Base-by-base conservation (phyloP, 2,113 vertebrate genomes). In the Lanius collurio region DNA sequence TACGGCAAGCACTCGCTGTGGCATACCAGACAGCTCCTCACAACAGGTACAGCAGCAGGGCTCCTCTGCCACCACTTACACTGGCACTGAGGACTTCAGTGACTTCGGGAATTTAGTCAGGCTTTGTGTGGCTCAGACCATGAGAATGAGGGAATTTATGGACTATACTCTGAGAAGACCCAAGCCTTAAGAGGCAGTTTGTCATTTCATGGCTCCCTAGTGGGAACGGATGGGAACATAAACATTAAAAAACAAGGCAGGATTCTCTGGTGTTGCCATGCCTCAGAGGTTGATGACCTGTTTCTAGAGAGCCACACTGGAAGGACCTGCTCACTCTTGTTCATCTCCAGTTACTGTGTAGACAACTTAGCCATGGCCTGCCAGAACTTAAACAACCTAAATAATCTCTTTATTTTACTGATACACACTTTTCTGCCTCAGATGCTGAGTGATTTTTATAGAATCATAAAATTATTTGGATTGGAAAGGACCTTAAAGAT, bases 1-100 rank as follows among this genome's bases (percentile, higher is more conserved):
- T 99, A 49, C 98, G 99, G 94, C 99, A 99, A 74, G 98, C 99
- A 2, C 97, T 99, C 59, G 99, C 99, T 4, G 98, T 98, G 63
- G 99, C 99, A 3, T 98, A 98, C 73, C 98, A 98, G 95, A 98
- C 98, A 81, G 98, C 99, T 74, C 98, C 99, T 95, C 99, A 98
- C 90, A 99, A 98, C 98, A 99, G 99, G 99, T 99, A 98, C 81
- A 6, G n/a, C 78, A 33, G 11, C 21, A 10, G 37, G 11, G 24
- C 64, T 78, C 35, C 53, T 59, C 55, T 76, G 47, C 30, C 15
- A 4, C 56, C 19, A 2, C 15, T 18, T n/a, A 13, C 1, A 9
- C 41, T 9, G 4, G 33, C 73, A 26, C 53, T 28, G 2, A 14
- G 33, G 67, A 13, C 64, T 10, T 55, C 22, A 33, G 7, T 44